Conservation (phyloP, 2,888 invertebrate species). For the Dendrolimus pini region DNA sequence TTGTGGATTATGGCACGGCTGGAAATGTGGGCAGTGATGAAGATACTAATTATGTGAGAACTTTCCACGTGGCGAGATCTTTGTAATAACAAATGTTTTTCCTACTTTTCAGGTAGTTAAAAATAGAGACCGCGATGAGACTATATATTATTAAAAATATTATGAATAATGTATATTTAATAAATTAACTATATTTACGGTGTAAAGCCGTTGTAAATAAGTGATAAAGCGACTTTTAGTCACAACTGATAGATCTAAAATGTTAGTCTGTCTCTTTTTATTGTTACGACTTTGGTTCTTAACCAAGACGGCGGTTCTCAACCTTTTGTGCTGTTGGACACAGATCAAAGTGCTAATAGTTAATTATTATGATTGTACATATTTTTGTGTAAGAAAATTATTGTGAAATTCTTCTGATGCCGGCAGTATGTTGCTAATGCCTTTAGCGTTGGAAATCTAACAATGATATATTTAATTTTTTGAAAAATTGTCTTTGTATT, state of each 20-base stretch:
- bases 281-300: not conserved
- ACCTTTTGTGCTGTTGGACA: not conserved
- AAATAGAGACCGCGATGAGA: slow-evolving; percentile 13
- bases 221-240: not conserved
- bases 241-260: not conserved
- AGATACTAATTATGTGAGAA: too few relatives aligned
- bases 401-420: too few relatives aligned
- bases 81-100: not conserved
- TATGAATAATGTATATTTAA: slow-evolving; percentile 5
- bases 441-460: too few relatives aligned
- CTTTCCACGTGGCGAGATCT: too few relatives aligned
- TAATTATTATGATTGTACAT: too few relatives aligned
- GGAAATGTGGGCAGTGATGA: too few relatives aligned
- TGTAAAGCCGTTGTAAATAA: not conserved
- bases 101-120: slow-evolving; percentile 9
- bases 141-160: slow-evolving; percentile 8
- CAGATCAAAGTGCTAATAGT: too few relatives aligned
- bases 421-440: too few relatives aligned
- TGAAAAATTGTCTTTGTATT: too few relatives aligned
- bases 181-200: not conserved
- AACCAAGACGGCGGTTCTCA: not conserved
- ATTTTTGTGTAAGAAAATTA: too few relatives aligned
- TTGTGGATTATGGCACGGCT: too few relatives aligned
- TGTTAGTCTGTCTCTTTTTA: not conserved
- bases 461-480: too few relatives aligned